Conservation (phyloP, 2,888 invertebrate genomes). For the Stenodera caucasica region DNA sequence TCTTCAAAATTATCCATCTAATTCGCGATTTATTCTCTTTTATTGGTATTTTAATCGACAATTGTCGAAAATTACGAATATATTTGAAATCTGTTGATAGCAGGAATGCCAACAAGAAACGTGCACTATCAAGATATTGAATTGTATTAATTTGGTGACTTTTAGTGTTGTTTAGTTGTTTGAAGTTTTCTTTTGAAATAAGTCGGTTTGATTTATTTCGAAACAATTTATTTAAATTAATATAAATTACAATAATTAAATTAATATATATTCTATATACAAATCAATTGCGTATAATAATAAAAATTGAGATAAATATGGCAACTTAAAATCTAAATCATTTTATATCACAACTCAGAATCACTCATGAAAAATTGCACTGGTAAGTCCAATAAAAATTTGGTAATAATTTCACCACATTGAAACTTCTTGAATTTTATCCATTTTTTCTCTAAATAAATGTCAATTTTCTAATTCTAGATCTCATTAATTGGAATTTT, state of each 20-base stretch:
- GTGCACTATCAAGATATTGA: too few species aligned
- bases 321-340: conserved; percentile 19
- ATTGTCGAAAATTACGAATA: too few species aligned
- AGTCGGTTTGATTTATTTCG: background rate
- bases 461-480: too few species aligned
- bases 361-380: conserved; percentile 49
- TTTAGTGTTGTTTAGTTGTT: too few species aligned
- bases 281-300: background rate
- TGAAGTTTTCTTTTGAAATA: background rate
- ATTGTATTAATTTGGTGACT: too few species aligned
- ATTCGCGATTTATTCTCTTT: too few species aligned
- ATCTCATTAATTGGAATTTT: too few species aligned
- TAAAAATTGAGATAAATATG: conserved; percentile 9
- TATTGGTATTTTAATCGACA: too few species aligned
- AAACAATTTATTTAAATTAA: background rate
- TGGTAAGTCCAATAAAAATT: conserved; percentile 15
- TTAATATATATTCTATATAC: conserved; percentile 1
- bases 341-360: conserved; percentile 50
- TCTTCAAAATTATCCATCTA: too few species aligned
- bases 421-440: conserved; percentile 58
- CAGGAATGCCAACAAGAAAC: too few species aligned
- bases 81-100: too few species aligned
- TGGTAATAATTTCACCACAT: conserved; percentile 58
- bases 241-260: conserved; percentile 7
- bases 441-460: conserved; percentile 59